phyloP scores from a whole-genome alignment of 92 coral and sea anemone genomes.

The Actinernus sp. region DNA sequence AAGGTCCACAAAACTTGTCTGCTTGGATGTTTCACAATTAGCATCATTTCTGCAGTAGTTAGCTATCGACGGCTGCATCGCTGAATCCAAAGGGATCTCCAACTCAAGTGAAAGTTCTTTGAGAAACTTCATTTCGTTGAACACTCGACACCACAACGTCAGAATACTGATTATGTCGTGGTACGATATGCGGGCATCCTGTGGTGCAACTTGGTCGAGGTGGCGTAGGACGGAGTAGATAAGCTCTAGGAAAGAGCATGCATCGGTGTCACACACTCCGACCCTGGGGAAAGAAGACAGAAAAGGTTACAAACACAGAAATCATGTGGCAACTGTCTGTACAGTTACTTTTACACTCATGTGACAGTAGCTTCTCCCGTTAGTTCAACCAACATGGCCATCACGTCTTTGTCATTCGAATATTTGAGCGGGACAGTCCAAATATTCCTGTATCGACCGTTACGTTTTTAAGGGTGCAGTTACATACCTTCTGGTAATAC shows the following conservation, averaged over 20 bases:
- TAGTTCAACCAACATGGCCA: background rate
- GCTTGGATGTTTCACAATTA: background rate
- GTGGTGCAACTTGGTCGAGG: conserved; percentile 31
- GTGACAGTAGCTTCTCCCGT: background rate
- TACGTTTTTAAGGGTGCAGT: background rate
- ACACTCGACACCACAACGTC: conserved; percentile 58
- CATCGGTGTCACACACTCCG: background rate
- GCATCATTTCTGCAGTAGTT: background rate
- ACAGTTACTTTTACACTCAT: background rate
- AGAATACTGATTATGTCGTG: conserved; percentile 51
- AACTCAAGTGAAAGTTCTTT: background rate
- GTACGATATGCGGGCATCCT: conserved; percentile 25
- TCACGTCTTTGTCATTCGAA: too few relatives aligned
- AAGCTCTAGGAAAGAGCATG: conserved; percentile 29
- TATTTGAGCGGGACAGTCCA: too few relatives aligned
- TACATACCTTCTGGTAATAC: too few relatives aligned
- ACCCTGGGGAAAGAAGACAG: background rate
- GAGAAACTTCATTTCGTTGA: conserved; percentile 20
- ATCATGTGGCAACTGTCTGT: background rate
- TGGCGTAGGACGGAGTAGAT: conserved; percentile 41
- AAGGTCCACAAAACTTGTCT: background rate
- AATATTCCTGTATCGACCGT: too few relatives aligned
- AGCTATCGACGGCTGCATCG: background rate
- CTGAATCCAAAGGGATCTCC: background rate
- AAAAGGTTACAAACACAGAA: background rate